Base-by-base conservation (phyloP, 2,797 vertebrate genomes). In the Semotilus atromaculatus region DNA sequence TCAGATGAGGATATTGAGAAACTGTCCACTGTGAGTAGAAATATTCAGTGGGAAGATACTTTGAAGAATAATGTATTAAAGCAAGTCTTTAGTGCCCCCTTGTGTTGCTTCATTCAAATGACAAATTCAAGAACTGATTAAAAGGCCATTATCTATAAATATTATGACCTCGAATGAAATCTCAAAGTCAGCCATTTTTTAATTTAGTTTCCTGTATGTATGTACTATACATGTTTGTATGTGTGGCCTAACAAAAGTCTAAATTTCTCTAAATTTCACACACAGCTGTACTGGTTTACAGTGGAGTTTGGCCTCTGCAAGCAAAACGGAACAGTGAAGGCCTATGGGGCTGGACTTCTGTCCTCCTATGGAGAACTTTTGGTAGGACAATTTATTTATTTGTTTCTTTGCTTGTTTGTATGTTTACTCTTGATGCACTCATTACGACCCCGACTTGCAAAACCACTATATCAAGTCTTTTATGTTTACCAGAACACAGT, bases 1-100 rank as follows among this genome's bases (percentile, higher is more conserved):
- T 96, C 95, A 86, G 96, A 97, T 90, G 94, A 91, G 40, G 95
- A 96, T 83, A 97, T 97, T 88, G 96, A 97, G 94, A 97, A 96
- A 93, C 92, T 97, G n/a, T 96, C 96, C 85, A 96, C 94, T 84
- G 95, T 96, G 89, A 92, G 92, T 92, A 14, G n/a, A 79, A 21
- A 62, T 11, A 48, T 21, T 36, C 1, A 48, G 38, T 4, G 29
- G 23, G 38, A 38, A 21, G 40, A 70, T 31, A 7, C 43, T 53
- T 74, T 53, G 45, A 51, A 74, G 13, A 23, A 45, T 64, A 23
- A 16, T 70, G 38, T 26, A 36, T n/a, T 62, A 40, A 53, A 72
- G 11, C 40, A 73, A 40, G 23, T 18, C 48, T 66, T 53, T 80
- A 53, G 31, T 34, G 83, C 68, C 83, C 67, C 21, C 83, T 80